A percentile compares a stretch with the other conserved stretches of the same genome.
Evolutionary conservation across 2,797 vertebrate genomes (phyloP).

Genomic region (Ptychadena robeensis): DNA sequence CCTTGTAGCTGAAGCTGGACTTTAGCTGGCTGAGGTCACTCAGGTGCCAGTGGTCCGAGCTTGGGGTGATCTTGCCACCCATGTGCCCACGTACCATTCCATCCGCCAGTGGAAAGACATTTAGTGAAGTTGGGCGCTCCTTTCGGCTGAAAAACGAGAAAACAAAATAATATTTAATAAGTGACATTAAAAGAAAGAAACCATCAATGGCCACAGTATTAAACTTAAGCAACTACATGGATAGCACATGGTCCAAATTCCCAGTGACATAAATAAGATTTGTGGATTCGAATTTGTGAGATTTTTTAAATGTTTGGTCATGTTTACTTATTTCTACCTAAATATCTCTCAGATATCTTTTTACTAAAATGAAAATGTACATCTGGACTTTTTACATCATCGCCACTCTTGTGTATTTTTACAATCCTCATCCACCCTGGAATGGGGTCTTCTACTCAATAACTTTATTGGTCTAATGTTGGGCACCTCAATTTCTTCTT

Average conservation of each 20-base stretch:
- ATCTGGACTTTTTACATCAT: not conserved
- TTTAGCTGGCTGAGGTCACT: conserved; percentile 89
- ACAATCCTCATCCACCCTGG: too few relatives aligned
- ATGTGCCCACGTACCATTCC: conserved; percentile 97
- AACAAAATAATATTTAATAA: not conserved
- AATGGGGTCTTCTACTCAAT: too few relatives aligned
- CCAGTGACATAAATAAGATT: too few relatives aligned
- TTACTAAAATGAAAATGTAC: not conserved
- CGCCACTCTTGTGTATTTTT: too few relatives aligned
- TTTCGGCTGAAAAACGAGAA: conserved; percentile 83
- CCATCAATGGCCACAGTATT: not conserved
- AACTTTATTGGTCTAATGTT: too few relatives aligned
- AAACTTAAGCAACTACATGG: not conserved
- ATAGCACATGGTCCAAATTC: too few relatives aligned
- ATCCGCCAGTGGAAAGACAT: conserved; percentile 89
- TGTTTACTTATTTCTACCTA: too few relatives aligned
- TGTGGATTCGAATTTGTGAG: too few relatives aligned
- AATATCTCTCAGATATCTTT: too few relatives aligned
- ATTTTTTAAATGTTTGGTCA: not conserved
- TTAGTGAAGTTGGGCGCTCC: conserved; percentile 94
- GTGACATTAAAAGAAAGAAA: not conserved
- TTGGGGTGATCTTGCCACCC: conserved; percentile 88
- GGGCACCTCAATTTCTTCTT: too few relatives aligned
- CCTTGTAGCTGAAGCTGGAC: conserved; percentile 93
- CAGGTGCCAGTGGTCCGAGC: conserved; percentile 94